Evolutionary conservation across 2,888 invertebrate genomes (phyloP).

Genomic region (Amorpha juglandis): DNA sequence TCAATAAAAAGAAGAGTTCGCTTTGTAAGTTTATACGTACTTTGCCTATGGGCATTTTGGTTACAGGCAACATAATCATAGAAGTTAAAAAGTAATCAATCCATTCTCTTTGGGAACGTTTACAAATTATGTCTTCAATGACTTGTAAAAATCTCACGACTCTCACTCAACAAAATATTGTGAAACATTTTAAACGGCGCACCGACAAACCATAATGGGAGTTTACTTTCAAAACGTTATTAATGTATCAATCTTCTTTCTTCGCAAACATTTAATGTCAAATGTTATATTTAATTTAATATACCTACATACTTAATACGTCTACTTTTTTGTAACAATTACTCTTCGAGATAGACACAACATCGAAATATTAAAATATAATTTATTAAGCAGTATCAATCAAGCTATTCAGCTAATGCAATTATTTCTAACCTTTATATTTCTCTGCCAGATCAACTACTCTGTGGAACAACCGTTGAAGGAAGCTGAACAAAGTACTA

Average conservation of each 20-base stretch:
- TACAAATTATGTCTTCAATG: conserved; percentile 78
- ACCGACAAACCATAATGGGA: conserved; percentile 47
- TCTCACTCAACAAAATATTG: conserved; percentile 67
- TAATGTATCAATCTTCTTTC: conserved; percentile 30
- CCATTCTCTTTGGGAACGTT: conserved; percentile 78
- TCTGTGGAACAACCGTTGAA: conserved; percentile 20
- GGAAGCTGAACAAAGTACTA: conserved; percentile 22
- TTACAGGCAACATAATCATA: conserved; percentile 71
- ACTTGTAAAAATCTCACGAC: conserved; percentile 73
- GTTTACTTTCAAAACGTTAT: conserved; percentile 55
- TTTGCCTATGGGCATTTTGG: conserved; percentile 54
- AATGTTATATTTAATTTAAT: background rate
- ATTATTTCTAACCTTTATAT: background rate
- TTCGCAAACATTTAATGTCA: conserved; percentile 16
- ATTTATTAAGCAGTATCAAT: background rate
- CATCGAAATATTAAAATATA: background rate
- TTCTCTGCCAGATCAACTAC: conserved; percentile 6
- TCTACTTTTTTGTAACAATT: background rate
- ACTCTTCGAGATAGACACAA: background rate
- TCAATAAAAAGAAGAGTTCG: conserved; percentile 65
- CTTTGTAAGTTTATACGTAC: conserved; percentile 33
- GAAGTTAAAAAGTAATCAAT: conserved; percentile 83
- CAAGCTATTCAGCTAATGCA: background rate
- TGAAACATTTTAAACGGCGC: conserved; percentile 65
- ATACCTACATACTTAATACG: too few species aligned